Evolutionary conservation across 1,140 invertebrate species (phyloP).

Genomic region (Leucophenga varia): DNA sequence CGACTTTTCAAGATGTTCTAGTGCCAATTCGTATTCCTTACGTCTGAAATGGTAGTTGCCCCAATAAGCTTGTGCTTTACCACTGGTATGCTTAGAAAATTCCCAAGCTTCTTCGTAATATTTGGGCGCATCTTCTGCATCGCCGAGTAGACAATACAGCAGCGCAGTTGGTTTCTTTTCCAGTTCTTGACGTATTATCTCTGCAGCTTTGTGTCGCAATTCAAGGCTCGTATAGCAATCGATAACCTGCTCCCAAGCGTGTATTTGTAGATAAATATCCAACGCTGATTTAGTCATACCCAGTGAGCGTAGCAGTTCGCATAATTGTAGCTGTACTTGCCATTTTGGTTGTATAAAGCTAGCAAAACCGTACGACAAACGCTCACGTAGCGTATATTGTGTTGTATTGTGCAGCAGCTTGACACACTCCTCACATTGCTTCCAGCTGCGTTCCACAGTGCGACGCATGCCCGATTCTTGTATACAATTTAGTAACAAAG

Average conservation of each 20-base stretch:
- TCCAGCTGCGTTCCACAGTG: conserved; percentile 82
- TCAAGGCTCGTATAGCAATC: conserved; percentile 84
- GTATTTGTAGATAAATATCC: conserved; percentile 77
- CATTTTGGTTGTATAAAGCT: conserved; percentile 71
- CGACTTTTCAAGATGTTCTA: conserved; percentile 77
- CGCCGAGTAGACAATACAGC: conserved; percentile 82
- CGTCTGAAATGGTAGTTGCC: conserved; percentile 74
- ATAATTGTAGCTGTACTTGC: conserved; percentile 74
- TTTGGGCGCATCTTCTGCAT: conserved; percentile 74
- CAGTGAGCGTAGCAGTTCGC: conserved; percentile 75
- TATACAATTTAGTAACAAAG: conserved; percentile 72
- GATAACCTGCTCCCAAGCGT: conserved; percentile 93
- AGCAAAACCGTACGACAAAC: conserved; percentile 66
- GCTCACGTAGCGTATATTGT: conserved; percentile 10
- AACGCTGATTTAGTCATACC: conserved; percentile 84
- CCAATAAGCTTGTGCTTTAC: conserved; percentile 81
- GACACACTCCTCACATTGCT: conserved; percentile 80
- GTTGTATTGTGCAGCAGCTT: conserved; percentile 51
- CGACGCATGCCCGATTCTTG: conserved; percentile 75
- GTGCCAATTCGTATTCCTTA: conserved; percentile 74
- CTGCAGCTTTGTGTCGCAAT: conserved; percentile 84
- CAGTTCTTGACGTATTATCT: conserved; percentile 82
- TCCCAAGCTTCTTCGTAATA: conserved; percentile 91
- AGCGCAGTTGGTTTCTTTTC: conserved; percentile 79
- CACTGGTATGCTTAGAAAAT: conserved; percentile 77